These are phyloP conservation scores for Malthinus seriepunctatus DNA, from an alignment of 2,888 invertebrate genomes.

Conservation along the genomic window DNA sequence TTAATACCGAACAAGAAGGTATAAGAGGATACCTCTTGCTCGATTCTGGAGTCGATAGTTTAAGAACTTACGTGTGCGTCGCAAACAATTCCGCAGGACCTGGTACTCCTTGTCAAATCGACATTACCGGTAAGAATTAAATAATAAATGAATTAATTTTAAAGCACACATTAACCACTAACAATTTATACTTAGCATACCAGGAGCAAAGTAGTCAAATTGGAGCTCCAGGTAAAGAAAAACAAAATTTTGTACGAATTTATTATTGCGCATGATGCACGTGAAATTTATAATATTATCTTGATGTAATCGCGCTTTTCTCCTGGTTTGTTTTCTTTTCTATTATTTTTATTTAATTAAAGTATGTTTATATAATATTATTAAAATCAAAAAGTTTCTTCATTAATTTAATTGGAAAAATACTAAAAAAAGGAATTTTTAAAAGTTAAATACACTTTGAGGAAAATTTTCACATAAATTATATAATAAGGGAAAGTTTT, in stretches of 20 bases:
- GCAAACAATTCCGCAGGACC: conserved; percentile 83
- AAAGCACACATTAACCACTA: background rate
- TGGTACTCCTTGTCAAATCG: conserved; percentile 65
- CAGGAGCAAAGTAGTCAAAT: conserved; percentile 68
- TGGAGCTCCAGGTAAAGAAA: conserved; percentile 54
- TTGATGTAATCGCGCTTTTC: conserved; percentile 37
- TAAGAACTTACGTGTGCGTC: conserved; percentile 80
- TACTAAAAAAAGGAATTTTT: too few relatives aligned
- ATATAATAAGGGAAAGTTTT: too few relatives aligned
- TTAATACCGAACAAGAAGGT: conserved; percentile 60
- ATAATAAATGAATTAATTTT: background rate
- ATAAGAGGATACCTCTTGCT: conserved; percentile 66
- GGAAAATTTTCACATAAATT: too few relatives aligned
- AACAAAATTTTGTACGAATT: conserved; percentile 13
- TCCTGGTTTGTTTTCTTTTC: conserved; percentile 36
- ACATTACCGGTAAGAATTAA: conserved; percentile 64
- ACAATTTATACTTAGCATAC: conserved; percentile 61
- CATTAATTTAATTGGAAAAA: too few relatives aligned
- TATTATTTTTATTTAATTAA: background rate
- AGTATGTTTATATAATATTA: background rate
- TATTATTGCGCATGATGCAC: conserved; percentile 31
- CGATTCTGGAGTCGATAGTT: conserved; percentile 64
- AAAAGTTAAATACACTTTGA: too few relatives aligned
- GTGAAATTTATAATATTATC: background rate
- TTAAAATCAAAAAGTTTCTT: too few relatives aligned